Percentiles rank a stretch among this genome's conserved stretches.
Evolutionary conservation across 2,888 invertebrate species (phyloP).

Genomic region (Incurvaria masculella): DNA sequence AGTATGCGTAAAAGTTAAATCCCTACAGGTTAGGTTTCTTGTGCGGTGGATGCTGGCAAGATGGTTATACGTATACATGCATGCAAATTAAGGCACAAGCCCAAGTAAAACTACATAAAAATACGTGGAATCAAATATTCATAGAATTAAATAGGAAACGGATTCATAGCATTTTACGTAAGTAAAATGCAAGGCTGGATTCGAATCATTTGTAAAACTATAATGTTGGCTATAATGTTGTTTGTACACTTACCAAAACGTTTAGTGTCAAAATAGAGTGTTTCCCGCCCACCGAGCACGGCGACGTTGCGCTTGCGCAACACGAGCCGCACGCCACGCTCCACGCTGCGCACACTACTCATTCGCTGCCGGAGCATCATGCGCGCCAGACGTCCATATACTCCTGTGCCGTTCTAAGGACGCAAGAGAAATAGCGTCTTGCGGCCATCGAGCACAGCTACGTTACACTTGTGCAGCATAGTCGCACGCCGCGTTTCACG

Average conservation of each 20-base stretch:
- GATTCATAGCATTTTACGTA: no score
- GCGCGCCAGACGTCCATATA: conserved; percentile 66
- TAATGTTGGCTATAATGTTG: no score
- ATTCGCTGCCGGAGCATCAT: conserved; percentile 61
- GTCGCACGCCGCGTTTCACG: conserved; percentile 66
- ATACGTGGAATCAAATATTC: no score
- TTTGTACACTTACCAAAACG: conserved; percentile 61
- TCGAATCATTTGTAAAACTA: no score
- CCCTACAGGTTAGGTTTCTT: no score
- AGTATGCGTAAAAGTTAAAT: no score
- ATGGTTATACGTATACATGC: no score
- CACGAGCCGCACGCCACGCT: conserved; percentile 66
- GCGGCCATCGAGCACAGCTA: background rate
- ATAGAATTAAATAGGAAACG: no score
- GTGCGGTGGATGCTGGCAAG: no score
- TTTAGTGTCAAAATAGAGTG: conserved; percentile 71
- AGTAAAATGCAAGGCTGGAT: no score
- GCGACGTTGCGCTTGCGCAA: conserved; percentile 59
- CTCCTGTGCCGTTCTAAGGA: conserved; percentile 68
- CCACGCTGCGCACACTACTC: conserved; percentile 66
- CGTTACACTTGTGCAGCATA: conserved; percentile 17
- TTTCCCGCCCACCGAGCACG: conserved; percentile 71
- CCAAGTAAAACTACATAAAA: no score
- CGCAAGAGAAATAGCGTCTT: background rate
- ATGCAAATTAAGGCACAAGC: no score